Evolutionary conservation across 2,888 invertebrate species (phyloP).

Genomic region (Papilio gigon): DNA sequence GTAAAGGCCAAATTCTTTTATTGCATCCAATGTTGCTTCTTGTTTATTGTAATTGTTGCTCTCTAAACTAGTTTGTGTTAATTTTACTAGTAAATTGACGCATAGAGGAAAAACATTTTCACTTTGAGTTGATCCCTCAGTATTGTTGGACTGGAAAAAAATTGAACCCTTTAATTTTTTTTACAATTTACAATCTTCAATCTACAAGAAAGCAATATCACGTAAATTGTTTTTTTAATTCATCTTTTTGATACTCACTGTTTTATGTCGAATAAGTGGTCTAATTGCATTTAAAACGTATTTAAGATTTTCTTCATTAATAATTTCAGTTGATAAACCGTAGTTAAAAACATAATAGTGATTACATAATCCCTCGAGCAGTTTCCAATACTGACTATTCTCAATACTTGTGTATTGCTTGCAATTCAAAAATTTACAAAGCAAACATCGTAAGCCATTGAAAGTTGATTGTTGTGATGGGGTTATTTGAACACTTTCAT

Average conservation of each 20-base stretch:
- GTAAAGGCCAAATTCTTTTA: constrained; percentile 77
- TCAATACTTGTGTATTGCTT: constrained; percentile 61
- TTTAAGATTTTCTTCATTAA: constrained; percentile 60
- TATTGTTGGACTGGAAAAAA: constrained; percentile 55
- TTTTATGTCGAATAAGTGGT: constrained; percentile 54
- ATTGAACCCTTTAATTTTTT: neutral
- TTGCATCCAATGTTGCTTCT: constrained; percentile 77
- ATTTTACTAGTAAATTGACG: constrained; percentile 72
- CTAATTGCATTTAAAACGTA: constrained; percentile 63
- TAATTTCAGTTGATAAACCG: constrained; percentile 58
- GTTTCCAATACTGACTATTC: constrained; percentile 60
- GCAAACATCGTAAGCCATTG: constrained; percentile 59
- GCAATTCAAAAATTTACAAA: constrained; percentile 69
- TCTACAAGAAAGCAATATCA: too few relatives aligned
- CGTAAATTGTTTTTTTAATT: too few relatives aligned
- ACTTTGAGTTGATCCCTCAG: constrained; percentile 60
- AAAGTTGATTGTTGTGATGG: constrained; percentile 55
- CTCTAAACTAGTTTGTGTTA: constrained; percentile 76
- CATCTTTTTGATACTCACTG: constrained; percentile 49
- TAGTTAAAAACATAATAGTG: constrained; percentile 71
- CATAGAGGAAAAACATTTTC: constrained; percentile 63
- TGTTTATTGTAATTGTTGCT: constrained; percentile 79
- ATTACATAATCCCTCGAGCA: constrained; percentile 61
- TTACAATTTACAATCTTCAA: too few relatives aligned
- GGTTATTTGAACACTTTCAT: constrained; percentile 52